These are phyloP conservation scores for Andricus quercusramuli DNA, from an alignment of 2,888 invertebrate genomes.

Conservation along the genomic window DNA sequence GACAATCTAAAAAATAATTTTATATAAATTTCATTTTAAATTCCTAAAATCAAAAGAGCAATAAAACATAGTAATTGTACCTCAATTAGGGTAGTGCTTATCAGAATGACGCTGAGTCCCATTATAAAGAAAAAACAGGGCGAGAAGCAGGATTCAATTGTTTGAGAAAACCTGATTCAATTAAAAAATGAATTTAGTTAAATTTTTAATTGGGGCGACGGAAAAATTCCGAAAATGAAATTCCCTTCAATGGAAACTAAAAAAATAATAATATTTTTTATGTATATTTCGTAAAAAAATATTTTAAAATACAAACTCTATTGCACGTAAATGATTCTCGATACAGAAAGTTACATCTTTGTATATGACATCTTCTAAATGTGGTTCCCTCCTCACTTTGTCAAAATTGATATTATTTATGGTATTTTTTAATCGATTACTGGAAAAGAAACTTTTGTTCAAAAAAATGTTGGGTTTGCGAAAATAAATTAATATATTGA, in stretches of 20 bases:
- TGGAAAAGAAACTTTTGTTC: neutral
- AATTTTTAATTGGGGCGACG: no score
- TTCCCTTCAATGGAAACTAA: neutral
- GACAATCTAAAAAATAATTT: neutral
- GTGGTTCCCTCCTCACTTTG: neutral
- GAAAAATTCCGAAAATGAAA: no score
- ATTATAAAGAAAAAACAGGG: slow-evolving; percentile 27
- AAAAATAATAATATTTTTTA: neutral
- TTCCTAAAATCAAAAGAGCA: neutral
- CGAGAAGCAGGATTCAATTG: slow-evolving; percentile 19
- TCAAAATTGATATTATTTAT: neutral
- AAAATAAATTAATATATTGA: neutral
- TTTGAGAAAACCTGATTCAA: slow-evolving; percentile 6
- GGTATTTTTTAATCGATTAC: neutral
- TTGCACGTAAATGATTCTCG: slow-evolving; percentile 23
- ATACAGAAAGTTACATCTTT: slow-evolving; percentile 17
- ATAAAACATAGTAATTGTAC: neutral
- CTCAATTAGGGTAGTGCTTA: slow-evolving; percentile 27
- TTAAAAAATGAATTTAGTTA: neutral
- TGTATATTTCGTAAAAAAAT: neutral
- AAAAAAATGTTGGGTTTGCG: no score
- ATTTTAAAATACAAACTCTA: slow-evolving; percentile 4
- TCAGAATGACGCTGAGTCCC: neutral
- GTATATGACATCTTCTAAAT: slow-evolving; percentile 2
- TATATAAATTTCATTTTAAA: neutral